Base-by-base conservation (phyloP, 2,797 vertebrate species). In the Sciaenops ocellatus region DNA sequence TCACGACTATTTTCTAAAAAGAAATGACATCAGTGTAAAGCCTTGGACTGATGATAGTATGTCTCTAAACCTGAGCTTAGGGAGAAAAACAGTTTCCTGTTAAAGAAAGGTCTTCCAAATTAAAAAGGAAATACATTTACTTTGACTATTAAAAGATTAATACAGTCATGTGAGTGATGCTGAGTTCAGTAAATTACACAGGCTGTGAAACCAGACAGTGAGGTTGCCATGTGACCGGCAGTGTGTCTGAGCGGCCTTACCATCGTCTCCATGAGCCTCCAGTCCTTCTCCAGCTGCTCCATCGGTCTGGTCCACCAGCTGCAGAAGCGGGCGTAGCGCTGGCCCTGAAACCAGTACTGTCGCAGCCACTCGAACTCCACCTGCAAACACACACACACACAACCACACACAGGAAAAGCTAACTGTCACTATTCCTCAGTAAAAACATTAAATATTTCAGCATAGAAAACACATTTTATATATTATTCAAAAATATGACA, bases 281-380 rank as follows among this genome's bases (percentile, higher is more conserved):
- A 99, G 78, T 96, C 94, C 22, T 93, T 96, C 88, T 99, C 97
- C 90, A 99, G 85, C 69, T 95, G 91, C 85, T 96, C 92, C 96
- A 99, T 97, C 44, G 97, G 97, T 77, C 95, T 88, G 78, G 91
- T 94, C 98, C 98, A 99, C 97, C 98, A 99, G 79, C 98, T 96
- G 72, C 95, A 97, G 91, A 95, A 99, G 46, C 96, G 97, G 81
- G 93, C 91, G 76, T 97, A 98, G 17, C 98, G 96, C 83, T 93
- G 96, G 79, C 97, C 97, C 95, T 99, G 98, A 93, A 99, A 99
- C 98, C 98, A 99, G 89, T 97, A 99, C 92, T 99, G 98, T 56
- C 98, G 93, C 80, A 99, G 95, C 98, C 98, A 99, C 85, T 99
- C 97, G 78, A 99, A 99, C 91, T 98, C 97, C 61, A 99, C 97